These are phyloP conservation scores for Argyrosomus regius DNA, from an alignment of 2,797 vertebrate genomes.

Conservation along the genomic window DNA sequence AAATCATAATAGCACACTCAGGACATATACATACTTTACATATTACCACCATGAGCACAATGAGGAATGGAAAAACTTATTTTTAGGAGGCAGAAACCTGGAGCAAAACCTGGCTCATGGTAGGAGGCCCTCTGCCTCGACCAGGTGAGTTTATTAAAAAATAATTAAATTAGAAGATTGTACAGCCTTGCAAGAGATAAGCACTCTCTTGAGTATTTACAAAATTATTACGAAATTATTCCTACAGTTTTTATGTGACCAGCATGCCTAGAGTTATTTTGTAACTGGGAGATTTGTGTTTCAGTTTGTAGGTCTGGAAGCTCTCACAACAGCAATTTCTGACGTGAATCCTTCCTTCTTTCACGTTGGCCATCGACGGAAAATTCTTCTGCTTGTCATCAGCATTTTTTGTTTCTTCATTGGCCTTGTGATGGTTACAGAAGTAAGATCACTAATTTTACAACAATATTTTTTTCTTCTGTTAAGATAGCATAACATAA, in stretches of 20 bases:
- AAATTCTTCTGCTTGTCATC: slow-evolving; percentile 84
- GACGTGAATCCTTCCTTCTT: slow-evolving; percentile 85
- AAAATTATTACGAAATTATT: slow-evolving; percentile 5
- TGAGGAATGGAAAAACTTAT: too few relatives aligned
- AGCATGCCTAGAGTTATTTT: neutral
- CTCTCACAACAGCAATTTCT: slow-evolving; percentile 80
- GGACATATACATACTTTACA: too few relatives aligned
- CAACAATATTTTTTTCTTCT: neutral
- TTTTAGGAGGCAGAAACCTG: too few relatives aligned
- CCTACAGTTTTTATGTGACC: neutral
- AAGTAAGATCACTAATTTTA: slow-evolving; percentile 71
- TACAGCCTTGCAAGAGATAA: neutral
- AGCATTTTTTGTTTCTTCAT: slow-evolving; percentile 77
- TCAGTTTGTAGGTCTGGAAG: slow-evolving; percentile 88
- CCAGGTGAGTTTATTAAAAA: neutral
- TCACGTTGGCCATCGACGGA: slow-evolving; percentile 83
- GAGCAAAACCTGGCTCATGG: too few relatives aligned
- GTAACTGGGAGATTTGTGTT: slow-evolving; percentile 46
- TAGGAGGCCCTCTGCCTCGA: too few relatives aligned
- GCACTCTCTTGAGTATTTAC: neutral
- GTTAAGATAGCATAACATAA: neutral
- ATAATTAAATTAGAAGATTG: slow-evolving; percentile 7
- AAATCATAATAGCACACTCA: too few relatives aligned
- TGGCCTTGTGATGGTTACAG: slow-evolving; percentile 87
- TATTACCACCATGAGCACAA: too few relatives aligned